A percentile compares a stretch with the other conserved stretches of the same genome.
Evolutionary conservation across 2,113 vertebrate species (phyloP).

Genomic region (Paradisaea rubra): DNA sequence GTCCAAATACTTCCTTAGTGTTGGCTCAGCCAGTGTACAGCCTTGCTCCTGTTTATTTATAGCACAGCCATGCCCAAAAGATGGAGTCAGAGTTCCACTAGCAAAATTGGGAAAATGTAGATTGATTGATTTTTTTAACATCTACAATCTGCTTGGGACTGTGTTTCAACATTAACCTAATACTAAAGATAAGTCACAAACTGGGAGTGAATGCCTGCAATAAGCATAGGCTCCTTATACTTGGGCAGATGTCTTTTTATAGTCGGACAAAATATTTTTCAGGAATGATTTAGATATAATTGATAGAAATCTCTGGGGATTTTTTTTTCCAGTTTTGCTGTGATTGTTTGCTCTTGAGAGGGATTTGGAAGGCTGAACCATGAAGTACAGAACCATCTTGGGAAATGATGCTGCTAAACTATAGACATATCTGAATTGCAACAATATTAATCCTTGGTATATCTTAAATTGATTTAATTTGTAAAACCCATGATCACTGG

Average conservation of each 20-base stretch:
- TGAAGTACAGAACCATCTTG: background rate
- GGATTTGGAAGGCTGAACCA: background rate
- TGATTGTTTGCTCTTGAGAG: background rate
- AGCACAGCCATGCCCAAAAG: background rate
- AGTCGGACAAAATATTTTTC: background rate
- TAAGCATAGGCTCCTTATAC: background rate
- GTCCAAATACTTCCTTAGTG: background rate
- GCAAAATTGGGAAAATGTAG: background rate
- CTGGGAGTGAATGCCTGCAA: background rate
- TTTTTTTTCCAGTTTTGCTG: background rate
- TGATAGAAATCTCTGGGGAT: background rate
- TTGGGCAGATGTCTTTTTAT: background rate
- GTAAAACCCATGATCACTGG: background rate
- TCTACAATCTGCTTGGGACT: accelerated
- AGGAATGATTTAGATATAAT: background rate
- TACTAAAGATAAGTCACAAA: background rate
- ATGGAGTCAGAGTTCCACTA: slow-evolving; percentile 5
- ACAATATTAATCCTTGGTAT: background rate
- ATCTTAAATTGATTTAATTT: background rate
- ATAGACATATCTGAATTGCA: background rate
- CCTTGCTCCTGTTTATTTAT: background rate
- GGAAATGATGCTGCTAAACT: background rate
- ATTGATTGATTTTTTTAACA: background rate
- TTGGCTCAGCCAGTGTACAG: background rate
- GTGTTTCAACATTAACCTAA: background rate